phyloP scores from a whole-genome alignment of 2,888 invertebrate species.

The Hoplodrina ambigua region DNA sequence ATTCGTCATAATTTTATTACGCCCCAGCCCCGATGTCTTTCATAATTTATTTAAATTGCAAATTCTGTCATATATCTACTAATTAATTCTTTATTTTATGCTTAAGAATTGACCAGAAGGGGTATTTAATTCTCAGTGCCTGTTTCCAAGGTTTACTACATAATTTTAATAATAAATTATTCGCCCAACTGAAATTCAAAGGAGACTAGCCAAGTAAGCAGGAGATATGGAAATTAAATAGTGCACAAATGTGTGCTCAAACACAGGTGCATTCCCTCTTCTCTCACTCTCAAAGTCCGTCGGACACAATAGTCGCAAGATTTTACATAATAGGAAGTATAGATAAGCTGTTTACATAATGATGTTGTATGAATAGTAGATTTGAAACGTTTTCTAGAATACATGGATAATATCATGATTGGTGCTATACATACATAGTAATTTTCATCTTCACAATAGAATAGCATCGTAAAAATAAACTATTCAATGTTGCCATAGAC shows the following conservation, averaged over 20 bases:
- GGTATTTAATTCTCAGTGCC: not conserved
- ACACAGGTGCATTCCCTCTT: not conserved
- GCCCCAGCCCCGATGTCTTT: too few relatives aligned
- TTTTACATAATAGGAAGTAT: not conserved
- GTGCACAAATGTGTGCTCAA: too few relatives aligned
- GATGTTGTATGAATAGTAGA: slow-evolving; percentile 7
- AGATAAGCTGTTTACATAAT: slow-evolving; percentile 4
- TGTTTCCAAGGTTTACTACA: too few relatives aligned
- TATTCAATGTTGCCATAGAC: slow-evolving; percentile 2
- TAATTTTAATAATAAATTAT: too few relatives aligned
- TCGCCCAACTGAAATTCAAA: too few relatives aligned
- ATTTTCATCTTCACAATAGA: slow-evolving; percentile 37
- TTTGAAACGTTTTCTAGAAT: slow-evolving; percentile 20
- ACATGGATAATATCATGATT: slow-evolving; percentile 27
- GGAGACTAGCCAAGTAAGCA: too few relatives aligned
- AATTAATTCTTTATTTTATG: not conserved
- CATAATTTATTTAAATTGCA: not conserved
- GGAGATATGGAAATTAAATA: too few relatives aligned
- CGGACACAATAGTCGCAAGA: not conserved
- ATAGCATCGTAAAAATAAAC: slow-evolving; percentile 25
- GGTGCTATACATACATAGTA: slow-evolving; percentile 30
- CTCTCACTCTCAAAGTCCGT: not conserved
- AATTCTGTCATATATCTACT: slow-evolving; percentile 1
- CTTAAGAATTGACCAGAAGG: not conserved
- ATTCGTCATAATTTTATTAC: too few relatives aligned